Conservation (phyloP, 2,113 vertebrate species). For the Platichthys flesus region DNA sequence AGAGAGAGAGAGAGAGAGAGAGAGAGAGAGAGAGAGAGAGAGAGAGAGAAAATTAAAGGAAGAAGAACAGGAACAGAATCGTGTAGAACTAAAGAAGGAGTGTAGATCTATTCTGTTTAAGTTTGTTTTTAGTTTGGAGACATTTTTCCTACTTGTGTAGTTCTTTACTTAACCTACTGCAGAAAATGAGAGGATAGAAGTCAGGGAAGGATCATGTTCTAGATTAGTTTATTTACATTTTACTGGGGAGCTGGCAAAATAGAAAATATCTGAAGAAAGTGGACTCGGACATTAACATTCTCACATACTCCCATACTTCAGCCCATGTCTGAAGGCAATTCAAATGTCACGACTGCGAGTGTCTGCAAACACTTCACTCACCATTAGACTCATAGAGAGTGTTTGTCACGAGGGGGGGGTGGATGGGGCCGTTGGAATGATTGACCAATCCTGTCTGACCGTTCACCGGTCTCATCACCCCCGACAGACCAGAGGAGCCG, state of each 20-base stretch:
- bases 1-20: slow-evolving; percentile 1
- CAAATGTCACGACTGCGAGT: not conserved
- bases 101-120: slow-evolving; percentile 13
- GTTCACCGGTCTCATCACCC: slow-evolving; percentile 54
- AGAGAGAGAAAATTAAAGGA: too few relatives aligned
- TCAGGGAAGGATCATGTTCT: not conserved
- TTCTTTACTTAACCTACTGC: slow-evolving; percentile 19
- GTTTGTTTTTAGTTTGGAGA: slow-evolving; percentile 34
- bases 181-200: not conserved
- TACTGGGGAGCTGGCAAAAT: too few relatives aligned
- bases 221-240: too few relatives aligned
- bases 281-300: too few relatives aligned
- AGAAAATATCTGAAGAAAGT: too few relatives aligned
- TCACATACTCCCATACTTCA: too few relatives aligned
- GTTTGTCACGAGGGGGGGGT: slow-evolving; percentile 29
- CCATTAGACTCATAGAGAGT: slow-evolving; percentile 61
- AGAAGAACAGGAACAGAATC: not conserved
- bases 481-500: slow-evolving; percentile 62
- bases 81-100: slow-evolving; percentile 41
- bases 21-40: not conserved
- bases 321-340: too few relatives aligned
- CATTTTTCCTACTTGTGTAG: slow-evolving; percentile 7
- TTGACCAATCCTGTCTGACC: slow-evolving; percentile 42
- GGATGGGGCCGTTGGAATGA: slow-evolving; percentile 44
- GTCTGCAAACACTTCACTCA: slow-evolving; percentile 41